Evolutionary conservation across 2,888 invertebrate genomes (phyloP).

Genomic region (Chelonus formosanus): DNA sequence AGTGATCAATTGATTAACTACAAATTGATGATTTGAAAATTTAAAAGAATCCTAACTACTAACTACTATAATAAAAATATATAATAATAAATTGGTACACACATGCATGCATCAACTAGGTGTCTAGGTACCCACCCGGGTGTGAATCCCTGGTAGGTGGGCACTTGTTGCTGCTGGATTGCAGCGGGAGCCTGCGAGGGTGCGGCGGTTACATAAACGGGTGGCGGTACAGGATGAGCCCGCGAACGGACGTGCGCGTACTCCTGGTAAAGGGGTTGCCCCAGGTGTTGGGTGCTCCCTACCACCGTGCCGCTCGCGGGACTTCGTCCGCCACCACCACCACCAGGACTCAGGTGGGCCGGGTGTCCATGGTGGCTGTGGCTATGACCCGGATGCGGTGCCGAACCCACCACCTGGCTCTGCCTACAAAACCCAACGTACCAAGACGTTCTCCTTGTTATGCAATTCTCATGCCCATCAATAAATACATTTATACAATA

Average conservation of each 20-base stretch:
- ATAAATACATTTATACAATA: too few relatives aligned
- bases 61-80: constrained; percentile 31
- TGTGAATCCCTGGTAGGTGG: constrained; percentile 65
- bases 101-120: constrained; percentile 65
- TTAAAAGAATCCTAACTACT: too few relatives aligned
- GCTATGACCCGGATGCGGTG: constrained; percentile 61
- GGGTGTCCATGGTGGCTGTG: constrained; percentile 62
- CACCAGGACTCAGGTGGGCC: constrained; percentile 57
- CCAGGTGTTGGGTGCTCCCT: constrained; percentile 68
- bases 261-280: constrained; percentile 73
- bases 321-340: constrained; percentile 56
- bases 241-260: constrained; percentile 62
- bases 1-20: too few relatives aligned
- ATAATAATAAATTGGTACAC: constrained; percentile 60
- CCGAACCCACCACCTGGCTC: constrained; percentile 61
- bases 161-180: constrained; percentile 63
- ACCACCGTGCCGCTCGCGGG: constrained; percentile 62
- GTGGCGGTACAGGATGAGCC: constrained; percentile 70
- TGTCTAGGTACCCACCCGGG: constrained; percentile 65
- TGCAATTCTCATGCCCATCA: constrained; percentile 44
- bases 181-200: constrained; percentile 62
- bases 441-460: constrained; percentile 45
- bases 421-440: constrained; percentile 55
- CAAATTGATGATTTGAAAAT: too few relatives aligned
- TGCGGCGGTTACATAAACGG: constrained; percentile 75